Percentiles rank a stretch among this genome's conserved stretches.
These are phyloP conservation scores for Epinephelus awoara DNA, from an alignment of 2,797 vertebrate genomes.

Conservation along the genomic window DNA sequence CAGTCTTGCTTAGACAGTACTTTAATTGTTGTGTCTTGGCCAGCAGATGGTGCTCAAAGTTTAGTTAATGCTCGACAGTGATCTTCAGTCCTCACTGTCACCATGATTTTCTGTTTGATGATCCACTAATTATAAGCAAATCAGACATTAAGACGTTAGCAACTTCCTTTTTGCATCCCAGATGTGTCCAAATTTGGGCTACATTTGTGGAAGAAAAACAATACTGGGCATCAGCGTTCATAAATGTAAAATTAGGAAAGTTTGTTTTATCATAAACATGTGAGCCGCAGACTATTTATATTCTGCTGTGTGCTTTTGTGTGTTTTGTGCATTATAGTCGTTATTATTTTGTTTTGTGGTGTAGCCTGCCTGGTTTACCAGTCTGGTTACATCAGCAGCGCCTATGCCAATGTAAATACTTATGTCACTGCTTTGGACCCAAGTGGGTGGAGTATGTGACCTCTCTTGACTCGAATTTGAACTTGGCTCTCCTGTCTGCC, in stretches of 20 bases:
- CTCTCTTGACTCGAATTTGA: conserved; percentile 62
- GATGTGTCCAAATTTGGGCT: not conserved
- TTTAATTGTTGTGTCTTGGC: conserved; percentile 6
- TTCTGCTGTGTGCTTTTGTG: conserved; percentile 6
- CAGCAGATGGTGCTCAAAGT: conserved; percentile 77
- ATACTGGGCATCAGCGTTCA: not conserved
- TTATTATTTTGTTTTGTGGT: conserved; percentile 41
- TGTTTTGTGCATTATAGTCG: conserved; percentile 23
- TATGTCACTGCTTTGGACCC: conserved; percentile 57
- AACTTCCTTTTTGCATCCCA: not conserved
- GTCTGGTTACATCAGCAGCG: conserved; percentile 53
- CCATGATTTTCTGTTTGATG: not conserved
- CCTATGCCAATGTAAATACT: conserved; percentile 73
- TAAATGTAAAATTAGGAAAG: not conserved
- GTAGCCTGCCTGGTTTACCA: conserved; percentile 40
- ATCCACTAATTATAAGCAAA: conserved; percentile 3
- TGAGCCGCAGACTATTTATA: conserved; percentile 11
- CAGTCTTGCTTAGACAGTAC: not conserved
- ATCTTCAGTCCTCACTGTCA: not conserved
- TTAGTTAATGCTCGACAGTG: conserved; percentile 28
- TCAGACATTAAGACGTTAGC: not conserved
- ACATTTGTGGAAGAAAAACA: not conserved
- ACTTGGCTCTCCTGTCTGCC: conserved; percentile 48
- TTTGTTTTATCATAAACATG: conserved; percentile 18
- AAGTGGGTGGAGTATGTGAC: conserved; percentile 67